These are phyloP conservation scores for Lipophrys pholis DNA, from an alignment of 2,113 vertebrate species.

Conservation along the genomic window DNA sequence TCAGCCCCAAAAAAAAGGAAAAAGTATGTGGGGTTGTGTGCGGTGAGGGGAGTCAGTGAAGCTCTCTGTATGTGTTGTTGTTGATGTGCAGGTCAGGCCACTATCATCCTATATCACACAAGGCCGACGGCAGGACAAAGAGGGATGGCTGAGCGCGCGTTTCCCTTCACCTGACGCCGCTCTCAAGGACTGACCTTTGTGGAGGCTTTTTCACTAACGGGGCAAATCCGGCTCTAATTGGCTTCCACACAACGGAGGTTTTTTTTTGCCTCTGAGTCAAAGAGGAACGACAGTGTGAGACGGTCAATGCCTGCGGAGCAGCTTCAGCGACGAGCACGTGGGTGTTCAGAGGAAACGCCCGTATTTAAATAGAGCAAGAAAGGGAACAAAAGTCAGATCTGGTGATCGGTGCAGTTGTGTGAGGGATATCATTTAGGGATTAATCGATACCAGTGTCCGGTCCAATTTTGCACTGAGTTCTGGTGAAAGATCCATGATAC, in stretches of 20 bases:
- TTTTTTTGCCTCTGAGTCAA: not conserved
- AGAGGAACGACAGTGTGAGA: conserved; percentile 9
- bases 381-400: too few species aligned
- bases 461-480: too few species aligned
- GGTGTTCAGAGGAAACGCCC: not conserved
- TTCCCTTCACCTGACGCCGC: conserved; percentile 52
- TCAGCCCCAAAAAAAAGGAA: conserved; percentile 32
- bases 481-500: too few species aligned
- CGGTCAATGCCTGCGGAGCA: conserved; percentile 34
- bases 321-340: not conserved
- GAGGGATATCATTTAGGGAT: too few species aligned
- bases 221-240: conserved; percentile 69
- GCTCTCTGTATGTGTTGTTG: conserved; percentile 29
- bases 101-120: conserved; percentile 63
- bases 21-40: too few species aligned
- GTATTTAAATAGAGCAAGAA: too few species aligned
- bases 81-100: conserved; percentile 53
- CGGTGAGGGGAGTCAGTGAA: not conserved
- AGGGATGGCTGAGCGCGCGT: conserved; percentile 56
- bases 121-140: conserved; percentile 59
- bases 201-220: conserved; percentile 38
- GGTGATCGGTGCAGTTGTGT: too few species aligned
- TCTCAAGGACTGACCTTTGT: conserved; percentile 70
- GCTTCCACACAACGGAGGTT: not conserved
- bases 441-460: too few species aligned